Evolutionary conservation across 2,113 vertebrate species (phyloP), one percentile per base, ranked within the genome.

Genomic region (Butastur rufipennis): DNA sequence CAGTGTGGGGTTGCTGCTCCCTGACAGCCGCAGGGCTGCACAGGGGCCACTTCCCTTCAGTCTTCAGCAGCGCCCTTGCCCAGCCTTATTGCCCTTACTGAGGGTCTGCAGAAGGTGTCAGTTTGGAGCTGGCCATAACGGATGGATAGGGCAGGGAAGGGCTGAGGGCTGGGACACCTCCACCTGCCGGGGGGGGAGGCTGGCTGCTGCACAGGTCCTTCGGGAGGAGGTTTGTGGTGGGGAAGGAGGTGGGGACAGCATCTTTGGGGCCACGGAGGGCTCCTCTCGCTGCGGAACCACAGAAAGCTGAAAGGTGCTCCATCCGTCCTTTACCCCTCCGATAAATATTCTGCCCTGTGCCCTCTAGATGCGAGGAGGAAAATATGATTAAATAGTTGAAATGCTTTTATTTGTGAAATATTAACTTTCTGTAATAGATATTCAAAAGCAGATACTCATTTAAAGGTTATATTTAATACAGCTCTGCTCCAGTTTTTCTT

Each of bases 401-500:
- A 93, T 80, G 42, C 53, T 66, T 79, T 65, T 94, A 93, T 81
- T 81, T 91, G 86, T 95, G 96, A 96, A 96, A 95, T 97, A 97
- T 78, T 95, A 95, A 81, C 95, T 97, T 93, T 88, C 40, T 95
- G 92, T 91, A 94, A 96, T 98, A 97, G 96, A 92, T 97, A 97
- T 97, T 96, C 93, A 96, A 97, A 97, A 94, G 89, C 80, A 97
- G 93, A 88, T 92, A 93, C 83, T 98, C 95, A 93, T 97, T 97
- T 98, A 96, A 97, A 97, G 95, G 88, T 97, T 98, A 96, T 98
- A 98, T 98, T 97, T 97, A 98, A 97, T 98, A 97, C 95, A 98
- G 89, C 93, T 79, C 91, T 96, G 91, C 96, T 93, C 83, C 89
- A 58, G 82, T 97, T 97, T 93, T 95, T 93, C 94, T 96, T 95